Evolutionary conservation across 2,797 vertebrate genomes (phyloP), one percentile per base, ranked within the genome.

Genomic region (Ctenopoma kingsleyae): DNA sequence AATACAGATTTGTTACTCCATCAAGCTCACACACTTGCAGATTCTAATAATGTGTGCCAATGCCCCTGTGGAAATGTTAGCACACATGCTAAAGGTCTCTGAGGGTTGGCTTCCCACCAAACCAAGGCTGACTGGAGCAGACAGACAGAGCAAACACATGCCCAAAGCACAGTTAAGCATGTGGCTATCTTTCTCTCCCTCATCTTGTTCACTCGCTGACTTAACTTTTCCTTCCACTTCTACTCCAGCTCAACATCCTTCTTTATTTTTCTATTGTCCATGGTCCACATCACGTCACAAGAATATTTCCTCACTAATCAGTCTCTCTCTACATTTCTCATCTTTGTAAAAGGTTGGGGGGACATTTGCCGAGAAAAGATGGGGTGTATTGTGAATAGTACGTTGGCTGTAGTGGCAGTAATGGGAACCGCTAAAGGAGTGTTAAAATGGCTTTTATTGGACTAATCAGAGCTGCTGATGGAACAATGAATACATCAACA

Each of bases 401-500:
- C 1, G 27, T 76, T 52, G 60, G 77, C 35, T 78, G 77, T 49
- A 64, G 65, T 40, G 17, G 63, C 67, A 69, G 46, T 82, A 86
- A 82, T 78, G 47, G 76, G 67, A 75, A 71, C 83, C 43, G 61
- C 61, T 68, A n/a, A 63, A 57, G 38, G 61, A 65, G 50, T 55
- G 70, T 65, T 70, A 66, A 78, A 83, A 71, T 54, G 46, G 40
- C 78, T 75, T 79, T 71, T 75, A 84, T 74, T 73, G 68, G 48
- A 75, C 65, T 62, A 44, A 56, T 76, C 67, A 17, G 59, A 69
- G 72, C 53, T 59, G 63, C 77, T 74, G 77, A 77, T 25, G 57
- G 81, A 85, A 76, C 74, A 82, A 76, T 81, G 78, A 85, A 81
- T 71, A 46, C 46, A 86, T 84, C 87, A 77, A 87, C 89, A 83